Evolutionary conservation across 2,113 vertebrate genomes (phyloP).

Genomic region (Cathartes aura): DNA sequence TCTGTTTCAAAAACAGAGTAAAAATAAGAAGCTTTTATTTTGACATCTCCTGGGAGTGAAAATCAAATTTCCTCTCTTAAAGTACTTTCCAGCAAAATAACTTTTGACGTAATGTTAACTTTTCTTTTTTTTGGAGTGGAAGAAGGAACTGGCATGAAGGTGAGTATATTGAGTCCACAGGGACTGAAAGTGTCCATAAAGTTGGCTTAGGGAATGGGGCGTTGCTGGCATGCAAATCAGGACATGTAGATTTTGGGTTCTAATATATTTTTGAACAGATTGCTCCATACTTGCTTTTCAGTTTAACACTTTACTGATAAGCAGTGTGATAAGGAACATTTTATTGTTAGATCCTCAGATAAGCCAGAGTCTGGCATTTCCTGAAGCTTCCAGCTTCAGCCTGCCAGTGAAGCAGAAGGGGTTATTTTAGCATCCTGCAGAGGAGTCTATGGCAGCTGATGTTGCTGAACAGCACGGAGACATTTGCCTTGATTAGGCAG

Average conservation of each 20-base stretch:
- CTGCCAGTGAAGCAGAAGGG: background rate
- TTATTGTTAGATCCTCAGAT: background rate
- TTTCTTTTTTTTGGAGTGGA: background rate
- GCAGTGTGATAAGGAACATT: background rate
- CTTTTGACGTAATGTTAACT: background rate
- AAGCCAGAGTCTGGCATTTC: background rate
- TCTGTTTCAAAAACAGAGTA: conserved; percentile 27
- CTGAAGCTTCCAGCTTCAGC: background rate
- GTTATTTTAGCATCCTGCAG: background rate
- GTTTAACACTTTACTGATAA: background rate
- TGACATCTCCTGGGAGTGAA: background rate
- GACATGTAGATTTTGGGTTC: background rate
- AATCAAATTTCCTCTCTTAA: conserved; percentile 12
- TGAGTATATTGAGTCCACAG: background rate
- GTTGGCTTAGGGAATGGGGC: background rate
- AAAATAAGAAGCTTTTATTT: conserved; percentile 41
- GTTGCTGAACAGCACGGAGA: background rate
- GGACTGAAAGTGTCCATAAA: background rate
- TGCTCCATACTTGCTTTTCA: background rate
- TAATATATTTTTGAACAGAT: background rate
- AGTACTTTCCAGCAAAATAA: background rate
- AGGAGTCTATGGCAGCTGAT: background rate
- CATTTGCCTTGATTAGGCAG: background rate
- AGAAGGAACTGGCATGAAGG: background rate
- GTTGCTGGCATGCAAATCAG: background rate